A percentile compares a stretch with the other conserved stretches of the same genome.
Evolutionary conservation across 2,888 invertebrate species (phyloP).

Genomic region (Drosophila colorata): DNA sequence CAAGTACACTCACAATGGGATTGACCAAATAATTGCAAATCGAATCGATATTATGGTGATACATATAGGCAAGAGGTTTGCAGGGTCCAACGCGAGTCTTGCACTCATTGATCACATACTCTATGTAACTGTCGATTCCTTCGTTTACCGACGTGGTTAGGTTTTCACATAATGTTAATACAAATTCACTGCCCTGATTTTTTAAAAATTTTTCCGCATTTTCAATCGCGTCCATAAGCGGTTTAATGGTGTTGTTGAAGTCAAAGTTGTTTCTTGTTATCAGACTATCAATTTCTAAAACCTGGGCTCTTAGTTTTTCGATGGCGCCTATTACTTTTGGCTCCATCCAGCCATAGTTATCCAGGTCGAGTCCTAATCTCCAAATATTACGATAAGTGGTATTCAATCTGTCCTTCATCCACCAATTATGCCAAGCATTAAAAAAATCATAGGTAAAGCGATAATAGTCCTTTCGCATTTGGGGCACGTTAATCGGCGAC

Average conservation of each 20-base stretch:
- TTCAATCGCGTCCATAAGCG: neutral
- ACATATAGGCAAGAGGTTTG: neutral
- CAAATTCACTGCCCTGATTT: neutral
- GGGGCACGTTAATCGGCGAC: neutral
- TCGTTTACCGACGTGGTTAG: neutral
- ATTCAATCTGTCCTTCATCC: too few relatives aligned
- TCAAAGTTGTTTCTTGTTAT: neutral
- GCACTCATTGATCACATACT: neutral
- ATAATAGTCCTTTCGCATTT: neutral
- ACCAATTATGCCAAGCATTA: too few relatives aligned
- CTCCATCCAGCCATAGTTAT: neutral
- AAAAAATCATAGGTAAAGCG: too few relatives aligned
- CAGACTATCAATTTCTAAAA: neutral
- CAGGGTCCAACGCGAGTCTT: neutral
- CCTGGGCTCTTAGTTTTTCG: neutral
- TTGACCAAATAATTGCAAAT: neutral
- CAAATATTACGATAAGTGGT: neutral
- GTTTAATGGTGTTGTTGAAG: neutral
- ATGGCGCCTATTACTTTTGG: neutral
- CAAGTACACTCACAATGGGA: conserved; percentile 8
- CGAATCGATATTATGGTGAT: neutral
- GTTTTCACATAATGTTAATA: neutral
- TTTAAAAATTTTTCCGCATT: neutral
- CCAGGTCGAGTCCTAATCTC: neutral
- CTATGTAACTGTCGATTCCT: neutral